These are phyloP conservation scores for Forbesichthys papilliferus DNA, from an alignment of 2,113 vertebrate genomes.

Conservation along the genomic window DNA sequence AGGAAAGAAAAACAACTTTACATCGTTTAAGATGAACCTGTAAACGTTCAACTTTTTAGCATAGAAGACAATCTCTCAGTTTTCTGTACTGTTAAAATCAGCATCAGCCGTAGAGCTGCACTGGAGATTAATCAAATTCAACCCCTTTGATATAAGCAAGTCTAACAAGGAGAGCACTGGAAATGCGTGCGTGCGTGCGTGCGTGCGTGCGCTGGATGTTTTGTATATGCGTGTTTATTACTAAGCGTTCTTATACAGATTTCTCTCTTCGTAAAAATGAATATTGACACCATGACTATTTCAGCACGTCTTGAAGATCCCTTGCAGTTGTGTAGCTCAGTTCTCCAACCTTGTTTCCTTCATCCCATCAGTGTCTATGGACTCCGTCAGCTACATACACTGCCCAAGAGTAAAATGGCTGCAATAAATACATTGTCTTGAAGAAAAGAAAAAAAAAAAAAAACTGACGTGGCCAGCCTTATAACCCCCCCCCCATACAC, in stretches of 20 bases:
- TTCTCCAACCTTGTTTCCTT: conserved; percentile 66
- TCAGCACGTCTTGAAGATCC: conserved; percentile 55
- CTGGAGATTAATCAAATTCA: conserved; percentile 51
- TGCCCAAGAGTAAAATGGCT: conserved; percentile 59
- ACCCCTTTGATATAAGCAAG: conserved; percentile 53
- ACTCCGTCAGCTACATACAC: conserved; percentile 76
- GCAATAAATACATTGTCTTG: conserved; percentile 74
- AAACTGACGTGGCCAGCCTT: conserved; percentile 40
- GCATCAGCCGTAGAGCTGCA: conserved; percentile 55
- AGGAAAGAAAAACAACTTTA: conserved; percentile 18
- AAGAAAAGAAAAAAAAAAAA: conserved; percentile 7
- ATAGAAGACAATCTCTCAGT: conserved; percentile 70
- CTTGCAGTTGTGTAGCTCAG: conserved; percentile 65
- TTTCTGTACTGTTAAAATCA: conserved; percentile 44
- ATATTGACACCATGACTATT: conserved; percentile 39
- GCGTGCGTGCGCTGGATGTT: conserved; percentile 34
- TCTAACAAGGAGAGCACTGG: conserved; percentile 44
- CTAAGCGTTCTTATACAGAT: conserved; percentile 25
- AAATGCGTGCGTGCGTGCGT: conserved; percentile 25
- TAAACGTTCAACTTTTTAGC: conserved; percentile 46
- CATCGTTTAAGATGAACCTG: conserved; percentile 65
- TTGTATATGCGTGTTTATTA: conserved; percentile 35
- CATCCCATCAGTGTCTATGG: conserved; percentile 54
- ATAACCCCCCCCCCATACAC: conserved; percentile 24
- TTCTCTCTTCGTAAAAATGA: conserved; percentile 14